A percentile compares a stretch with the other conserved stretches of the same genome.
Evolutionary conservation across 1,140 invertebrate genomes (phyloP).

Genomic region (Lepidurus couesii): DNA sequence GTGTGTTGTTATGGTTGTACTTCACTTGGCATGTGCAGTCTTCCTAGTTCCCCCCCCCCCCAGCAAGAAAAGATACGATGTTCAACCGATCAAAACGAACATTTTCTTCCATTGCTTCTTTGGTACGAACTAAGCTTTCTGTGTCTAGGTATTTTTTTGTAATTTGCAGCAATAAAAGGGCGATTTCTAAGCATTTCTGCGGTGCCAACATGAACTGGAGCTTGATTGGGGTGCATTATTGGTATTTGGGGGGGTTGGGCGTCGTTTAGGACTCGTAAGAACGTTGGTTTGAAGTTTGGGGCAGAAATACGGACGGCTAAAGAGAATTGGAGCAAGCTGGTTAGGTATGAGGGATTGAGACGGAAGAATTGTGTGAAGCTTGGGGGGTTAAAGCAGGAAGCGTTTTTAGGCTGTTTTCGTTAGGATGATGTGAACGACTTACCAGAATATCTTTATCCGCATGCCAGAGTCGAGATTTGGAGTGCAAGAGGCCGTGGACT

Average conservation of each 20-base stretch:
- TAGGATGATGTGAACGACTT: slow-evolving; percentile 26
- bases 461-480: slow-evolving; percentile 35
- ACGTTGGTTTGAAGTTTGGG: neutral
- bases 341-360: neutral
- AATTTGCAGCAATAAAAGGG: too few relatives aligned
- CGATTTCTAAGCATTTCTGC: too few relatives aligned
- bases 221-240: too few relatives aligned
- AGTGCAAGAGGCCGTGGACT: slow-evolving; percentile 35
- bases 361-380: neutral
- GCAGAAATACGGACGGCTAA: neutral
- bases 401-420: neutral
- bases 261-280: neutral
- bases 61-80: neutral
- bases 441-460: slow-evolving; percentile 37
- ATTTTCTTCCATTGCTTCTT: too few relatives aligned
- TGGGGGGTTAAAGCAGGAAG: too few relatives aligned
- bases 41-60: neutral
- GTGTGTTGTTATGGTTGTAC: neutral
- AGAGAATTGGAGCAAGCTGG: neutral
- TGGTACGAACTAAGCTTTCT: too few relatives aligned
- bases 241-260: too few relatives aligned
- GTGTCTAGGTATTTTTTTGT: too few relatives aligned
- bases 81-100: too few relatives aligned
- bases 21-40: neutral
- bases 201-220: too few relatives aligned